Evolutionary conservation across 2,797 vertebrate genomes (phyloP).

Genomic region (Falco biarmicus): DNA sequence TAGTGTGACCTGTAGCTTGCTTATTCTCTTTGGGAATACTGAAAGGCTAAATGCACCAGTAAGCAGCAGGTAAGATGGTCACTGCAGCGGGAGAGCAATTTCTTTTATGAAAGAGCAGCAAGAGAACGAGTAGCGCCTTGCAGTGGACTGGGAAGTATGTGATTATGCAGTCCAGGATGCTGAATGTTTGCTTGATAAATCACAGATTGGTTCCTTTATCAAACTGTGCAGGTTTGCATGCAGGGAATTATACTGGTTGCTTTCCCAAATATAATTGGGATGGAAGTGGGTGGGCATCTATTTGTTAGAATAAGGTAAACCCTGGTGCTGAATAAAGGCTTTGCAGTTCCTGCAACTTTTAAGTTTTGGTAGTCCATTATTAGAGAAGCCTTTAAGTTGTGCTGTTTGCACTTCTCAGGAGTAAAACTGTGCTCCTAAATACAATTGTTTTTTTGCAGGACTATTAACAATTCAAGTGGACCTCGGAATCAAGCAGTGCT

Average conservation of each 20-base stretch:
- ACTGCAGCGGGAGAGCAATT: background rate
- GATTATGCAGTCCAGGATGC: background rate
- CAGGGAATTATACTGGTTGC: background rate
- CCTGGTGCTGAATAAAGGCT: background rate
- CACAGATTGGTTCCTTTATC: background rate
- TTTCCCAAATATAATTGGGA: background rate
- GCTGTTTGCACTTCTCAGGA: background rate
- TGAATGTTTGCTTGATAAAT: background rate
- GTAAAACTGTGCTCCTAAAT: background rate
- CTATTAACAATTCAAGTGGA: background rate
- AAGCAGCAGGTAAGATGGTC: background rate
- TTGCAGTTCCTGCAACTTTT: background rate
- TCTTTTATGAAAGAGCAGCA: background rate
- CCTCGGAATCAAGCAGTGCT: background rate
- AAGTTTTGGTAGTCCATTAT: background rate
- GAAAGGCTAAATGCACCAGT: background rate
- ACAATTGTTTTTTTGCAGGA: background rate
- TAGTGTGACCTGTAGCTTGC: background rate
- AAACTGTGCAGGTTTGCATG: background rate
- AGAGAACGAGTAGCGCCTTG: background rate
- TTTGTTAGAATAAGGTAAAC: background rate
- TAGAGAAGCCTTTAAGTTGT: background rate
- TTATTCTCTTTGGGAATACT: background rate
- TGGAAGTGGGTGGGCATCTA: background rate
- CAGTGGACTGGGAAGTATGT: background rate